phyloP scores from a whole-genome alignment of 2,113 vertebrate genomes.

The Thermophis baileyi region DNA sequence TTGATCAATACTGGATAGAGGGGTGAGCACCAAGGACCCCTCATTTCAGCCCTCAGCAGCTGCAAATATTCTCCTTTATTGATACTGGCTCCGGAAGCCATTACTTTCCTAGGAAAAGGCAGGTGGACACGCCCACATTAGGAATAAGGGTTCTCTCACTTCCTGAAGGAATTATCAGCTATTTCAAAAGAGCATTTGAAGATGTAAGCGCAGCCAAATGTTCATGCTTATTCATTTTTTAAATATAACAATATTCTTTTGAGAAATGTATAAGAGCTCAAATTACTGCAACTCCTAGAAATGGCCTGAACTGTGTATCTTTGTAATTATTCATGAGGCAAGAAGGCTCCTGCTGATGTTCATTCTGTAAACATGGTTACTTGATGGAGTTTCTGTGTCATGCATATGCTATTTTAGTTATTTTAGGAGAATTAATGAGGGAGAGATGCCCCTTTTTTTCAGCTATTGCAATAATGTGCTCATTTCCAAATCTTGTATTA shows the following conservation, averaged over 20 bases:
- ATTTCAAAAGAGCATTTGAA: background rate
- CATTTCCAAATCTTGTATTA: background rate
- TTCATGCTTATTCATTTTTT: background rate
- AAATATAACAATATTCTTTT: background rate
- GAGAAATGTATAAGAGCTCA: background rate
- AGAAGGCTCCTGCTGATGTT: background rate
- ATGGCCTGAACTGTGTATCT: background rate
- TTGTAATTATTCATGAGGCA: background rate
- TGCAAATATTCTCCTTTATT: too few relatives aligned
- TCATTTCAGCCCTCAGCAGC: too few relatives aligned
- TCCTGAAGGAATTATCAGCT: background rate
- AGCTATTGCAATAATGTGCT: background rate
- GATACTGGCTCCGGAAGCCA: background rate
- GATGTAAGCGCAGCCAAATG: background rate
- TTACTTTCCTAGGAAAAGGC: background rate
- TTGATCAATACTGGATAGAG: background rate
- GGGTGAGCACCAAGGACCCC: too few relatives aligned
- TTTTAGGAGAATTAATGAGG: background rate
- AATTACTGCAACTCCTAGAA: background rate
- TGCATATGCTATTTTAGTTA: background rate
- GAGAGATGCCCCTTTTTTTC: background rate
- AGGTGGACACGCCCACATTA: too few relatives aligned
- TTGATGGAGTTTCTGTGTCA: background rate
- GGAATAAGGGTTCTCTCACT: background rate
- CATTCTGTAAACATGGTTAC: background rate